Base-by-base conservation (phyloP, 1,140 invertebrate species). In the Drosophila eugracilis region DNA sequence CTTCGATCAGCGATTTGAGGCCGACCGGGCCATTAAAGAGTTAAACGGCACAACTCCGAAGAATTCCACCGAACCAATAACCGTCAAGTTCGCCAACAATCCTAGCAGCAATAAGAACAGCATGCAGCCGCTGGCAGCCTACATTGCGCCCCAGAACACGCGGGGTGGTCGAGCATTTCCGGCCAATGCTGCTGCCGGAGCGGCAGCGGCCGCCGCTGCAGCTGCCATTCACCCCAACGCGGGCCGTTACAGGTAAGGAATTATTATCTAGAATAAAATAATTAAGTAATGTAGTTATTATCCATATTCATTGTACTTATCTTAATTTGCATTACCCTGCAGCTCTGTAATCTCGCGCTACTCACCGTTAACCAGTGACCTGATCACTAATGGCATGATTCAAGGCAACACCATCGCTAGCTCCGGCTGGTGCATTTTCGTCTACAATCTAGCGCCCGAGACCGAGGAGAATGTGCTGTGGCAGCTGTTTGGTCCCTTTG, bases 21-120 rank as follows among this genome's bases (percentile, higher is more conserved):
- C 99, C 4, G 99, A 99, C 92, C 94, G 97, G 39, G 99, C 99
- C 21, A 99, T 99, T 78, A 97, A 99, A 92, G 97, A 99, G 92
- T 93, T 99, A 79, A 99, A 99, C 92, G 98, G 99, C 63, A 98
- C 97, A 72, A 97, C 98, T 93, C 98, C 96, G 48, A 98, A 97
- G 92, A 97, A 97, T 79, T 97, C 97, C 47, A 96, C 97, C 59
- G 98, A 99, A 92, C 97, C 98, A 32, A 99, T 99, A 80, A 99
- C 98, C 32, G 99, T 99, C 67, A 99, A 99, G 93, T 99, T 99
- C 93, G 99, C 99, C 67, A 99, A 99, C 93, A 99, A 98, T 92
- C 97, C 97, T n/a, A 98, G 97, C 93, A 97, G 97, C 94, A 97
- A 97, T 91, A 97, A 97, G 92, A 97, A 97, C 92, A 96, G 96